Evolutionary conservation across 2,797 vertebrate genomes (phyloP).

Genomic region (Amblyraja radiata): DNA sequence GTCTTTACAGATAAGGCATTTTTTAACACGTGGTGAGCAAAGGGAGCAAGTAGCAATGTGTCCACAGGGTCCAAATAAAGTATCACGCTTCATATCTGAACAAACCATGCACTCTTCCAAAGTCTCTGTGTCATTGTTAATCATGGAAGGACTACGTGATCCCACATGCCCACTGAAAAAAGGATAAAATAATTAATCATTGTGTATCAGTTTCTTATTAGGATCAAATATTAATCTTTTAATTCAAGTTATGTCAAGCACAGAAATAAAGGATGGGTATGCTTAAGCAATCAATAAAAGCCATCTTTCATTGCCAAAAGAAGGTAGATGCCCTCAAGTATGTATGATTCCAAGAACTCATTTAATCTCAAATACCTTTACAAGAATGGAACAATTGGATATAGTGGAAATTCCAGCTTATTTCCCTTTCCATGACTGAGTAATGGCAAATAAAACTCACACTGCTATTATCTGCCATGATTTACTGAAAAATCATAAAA

Average conservation of each 20-base stretch:
- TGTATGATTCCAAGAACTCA: not conserved
- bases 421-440: not conserved
- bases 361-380: not conserved
- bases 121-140: conserved; percentile 88
- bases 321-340: not conserved
- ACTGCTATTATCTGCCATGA: not conserved
- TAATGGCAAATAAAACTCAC: not conserved
- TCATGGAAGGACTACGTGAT: conserved; percentile 89
- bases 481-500: not conserved
- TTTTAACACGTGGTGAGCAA: conserved; percentile 95
- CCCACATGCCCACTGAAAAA: conserved; percentile 83
- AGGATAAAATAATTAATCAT: conserved; percentile 31
- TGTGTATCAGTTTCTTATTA: not conserved
- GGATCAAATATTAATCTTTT: not conserved
- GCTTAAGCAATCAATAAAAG: not conserved
- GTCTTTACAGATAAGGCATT: conserved; percentile 98
- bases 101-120: conserved; percentile 99
- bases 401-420: not conserved
- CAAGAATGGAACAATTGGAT: not conserved
- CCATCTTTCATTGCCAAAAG: not conserved
- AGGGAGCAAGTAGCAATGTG: conserved; percentile 97
- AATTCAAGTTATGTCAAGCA: not conserved
- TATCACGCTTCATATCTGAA: conserved; percentile 97
- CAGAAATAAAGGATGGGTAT: not conserved
- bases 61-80: conserved; percentile 92